These are phyloP conservation scores for Gallinago media DNA, from an alignment of 2,113 vertebrate genomes.

Conservation along the genomic window DNA sequence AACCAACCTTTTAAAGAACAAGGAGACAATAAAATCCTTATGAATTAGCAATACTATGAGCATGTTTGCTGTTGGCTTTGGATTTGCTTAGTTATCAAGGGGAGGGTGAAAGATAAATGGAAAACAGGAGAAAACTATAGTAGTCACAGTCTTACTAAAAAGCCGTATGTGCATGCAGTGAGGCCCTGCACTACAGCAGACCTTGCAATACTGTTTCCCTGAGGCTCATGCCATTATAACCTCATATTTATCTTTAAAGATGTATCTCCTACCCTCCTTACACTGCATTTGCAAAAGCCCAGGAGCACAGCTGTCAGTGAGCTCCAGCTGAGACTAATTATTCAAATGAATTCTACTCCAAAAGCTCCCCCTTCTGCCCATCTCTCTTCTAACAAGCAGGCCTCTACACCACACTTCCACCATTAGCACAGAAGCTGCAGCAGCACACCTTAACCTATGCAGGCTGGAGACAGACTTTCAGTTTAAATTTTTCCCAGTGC, in stretches of 20 bases:
- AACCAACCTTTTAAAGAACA: not conserved
- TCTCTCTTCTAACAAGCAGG: not conserved
- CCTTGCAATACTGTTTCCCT: not conserved
- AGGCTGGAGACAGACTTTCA: not conserved
- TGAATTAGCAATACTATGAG: not conserved
- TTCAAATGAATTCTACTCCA: not conserved
- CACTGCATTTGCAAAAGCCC: not conserved
- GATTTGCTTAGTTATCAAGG: not conserved
- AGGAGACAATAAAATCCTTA: not conserved
- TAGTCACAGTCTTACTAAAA: not conserved
- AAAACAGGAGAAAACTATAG: not conserved
- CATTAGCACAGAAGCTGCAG: not conserved
- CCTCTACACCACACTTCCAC: not conserved
- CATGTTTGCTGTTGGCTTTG: not conserved
- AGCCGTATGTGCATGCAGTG: rapidly evolving
- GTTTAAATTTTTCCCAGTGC: not conserved
- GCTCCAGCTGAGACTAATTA: not conserved
- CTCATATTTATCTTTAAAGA: not conserved
- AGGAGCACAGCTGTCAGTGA: not conserved
- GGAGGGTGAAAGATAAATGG: not conserved
- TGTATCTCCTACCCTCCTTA: not conserved
- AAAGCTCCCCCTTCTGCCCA: not conserved
- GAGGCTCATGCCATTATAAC: not conserved
- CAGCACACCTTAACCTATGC: not conserved
- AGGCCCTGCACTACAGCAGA: not conserved